These are phyloP conservation scores for Calliphora vomitoria DNA, from an alignment of 2,888 invertebrate genomes.

Conservation along the genomic window DNA sequence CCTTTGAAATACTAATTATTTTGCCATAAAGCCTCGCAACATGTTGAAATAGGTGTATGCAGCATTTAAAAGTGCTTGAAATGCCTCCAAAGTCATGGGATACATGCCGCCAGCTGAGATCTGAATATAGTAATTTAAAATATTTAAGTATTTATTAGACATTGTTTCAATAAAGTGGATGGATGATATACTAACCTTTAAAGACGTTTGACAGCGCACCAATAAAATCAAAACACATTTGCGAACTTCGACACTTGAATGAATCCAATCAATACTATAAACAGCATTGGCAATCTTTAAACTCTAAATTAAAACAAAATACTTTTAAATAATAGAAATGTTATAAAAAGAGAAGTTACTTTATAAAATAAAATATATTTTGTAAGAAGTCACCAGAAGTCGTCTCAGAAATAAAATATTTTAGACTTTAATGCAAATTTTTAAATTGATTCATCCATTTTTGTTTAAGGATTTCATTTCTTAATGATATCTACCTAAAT, in stretches of 20 bases:
- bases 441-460: too few relatives aligned
- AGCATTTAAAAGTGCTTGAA: slow-evolving; percentile 75
- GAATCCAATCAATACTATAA: slow-evolving; percentile 74
- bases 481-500: too few relatives aligned
- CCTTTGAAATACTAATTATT: slow-evolving; percentile 20
- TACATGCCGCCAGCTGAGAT: slow-evolving; percentile 76
- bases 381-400: too few relatives aligned
- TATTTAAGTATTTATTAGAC: neutral
- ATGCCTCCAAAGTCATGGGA: slow-evolving; percentile 76
- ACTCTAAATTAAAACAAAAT: slow-evolving; percentile 67
- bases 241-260: slow-evolving; percentile 63
- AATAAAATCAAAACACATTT: slow-evolving; percentile 74
- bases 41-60: slow-evolving; percentile 77
- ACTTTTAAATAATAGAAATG: too few relatives aligned
- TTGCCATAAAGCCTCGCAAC: slow-evolving; percentile 63
- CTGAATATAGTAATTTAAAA: slow-evolving; percentile 47
- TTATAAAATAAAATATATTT: too few relatives aligned
- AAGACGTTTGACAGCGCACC: slow-evolving; percentile 73
- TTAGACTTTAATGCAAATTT: too few relatives aligned
- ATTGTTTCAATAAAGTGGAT: neutral
- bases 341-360: too few relatives aligned
- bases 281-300: slow-evolving; percentile 74
- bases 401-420: too few relatives aligned
- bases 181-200: slow-evolving; percentile 60
- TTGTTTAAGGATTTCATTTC: too few relatives aligned